Evolutionary conservation across 2,888 invertebrate genomes (phyloP), one percentile per base, ranked within the genome.

Genomic region (Ceriagrion tenellum): DNA sequence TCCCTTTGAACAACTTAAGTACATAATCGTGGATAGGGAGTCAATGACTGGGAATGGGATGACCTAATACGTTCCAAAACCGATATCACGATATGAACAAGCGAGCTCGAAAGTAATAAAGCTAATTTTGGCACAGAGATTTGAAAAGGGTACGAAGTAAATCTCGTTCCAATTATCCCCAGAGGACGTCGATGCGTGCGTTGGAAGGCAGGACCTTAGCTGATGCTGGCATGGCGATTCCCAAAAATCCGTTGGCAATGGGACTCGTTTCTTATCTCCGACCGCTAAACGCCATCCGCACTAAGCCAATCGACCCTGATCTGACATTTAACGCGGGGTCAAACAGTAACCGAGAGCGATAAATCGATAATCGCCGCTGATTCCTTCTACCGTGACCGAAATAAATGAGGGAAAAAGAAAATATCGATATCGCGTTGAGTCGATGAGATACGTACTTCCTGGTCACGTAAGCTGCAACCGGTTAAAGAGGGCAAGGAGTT

Each of bases 261-360:
- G 69, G 4, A 81, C 18, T 81, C 74, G n/a, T 30, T n/a, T 35
- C 74, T 81, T 81, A 81, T 81, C 74, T 81, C 30, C 12, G 10
- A 81, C 10, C 10, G 30, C 35, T 30, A 30, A 81, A 81, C 74
- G 74, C 30, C 74, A 30, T 81, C 74, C 74, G 18, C 30, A 81
- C 30, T 30, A 35, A 81, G 23, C 35, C 74, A 16, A 81, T 81
- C 30, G 74, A 35, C 74, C 74, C 30, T 30, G 12, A 81, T 81
- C 74, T 81, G 74, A 35, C 74, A 81, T 81, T 81, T 81, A 81
- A 35, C 26, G 74, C 13, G 30, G 74, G 74, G 74, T 81, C 74
- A 81, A 81, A 13, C 74, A 81, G 35, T 16, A 81, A 81, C 74
- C 13, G 74, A 16, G 74, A 20, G 74, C 35, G 74, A 81, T 81